Conservation (phyloP, 1,140 invertebrate species). For the Orchesella cincta region DNA sequence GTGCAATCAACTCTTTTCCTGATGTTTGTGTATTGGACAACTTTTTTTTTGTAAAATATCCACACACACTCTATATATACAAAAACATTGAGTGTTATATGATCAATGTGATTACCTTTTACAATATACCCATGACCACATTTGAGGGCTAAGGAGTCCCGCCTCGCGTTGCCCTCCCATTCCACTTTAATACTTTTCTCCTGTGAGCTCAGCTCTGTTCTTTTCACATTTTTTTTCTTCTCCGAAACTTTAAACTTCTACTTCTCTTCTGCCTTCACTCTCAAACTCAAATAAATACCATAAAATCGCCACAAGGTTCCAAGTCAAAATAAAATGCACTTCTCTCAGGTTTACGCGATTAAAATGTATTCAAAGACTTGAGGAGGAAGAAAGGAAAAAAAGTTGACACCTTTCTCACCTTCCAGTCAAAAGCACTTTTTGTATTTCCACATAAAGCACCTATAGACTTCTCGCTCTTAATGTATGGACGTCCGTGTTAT, state of each 20-base stretch:
- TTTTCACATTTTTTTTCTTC: neutral
- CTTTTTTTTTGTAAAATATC: neutral
- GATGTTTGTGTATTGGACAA: neutral
- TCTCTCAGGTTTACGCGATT: neutral
- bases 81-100: neutral
- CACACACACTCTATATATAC: neutral
- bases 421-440: constrained; percentile 24
- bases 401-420: constrained; percentile 29
- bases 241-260: neutral
- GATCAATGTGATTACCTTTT: constrained; percentile 10
- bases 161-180: constrained; percentile 23
- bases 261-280: neutral
- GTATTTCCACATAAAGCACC: constrained; percentile 11
- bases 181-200: constrained; percentile 18
- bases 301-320: neutral
- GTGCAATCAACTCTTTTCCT: neutral
- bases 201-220: neutral
- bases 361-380: constrained; percentile 22
- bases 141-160: constrained; percentile 7
- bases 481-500: neutral
- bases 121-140: constrained; percentile 20
- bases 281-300: neutral
- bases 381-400: constrained; percentile 9
- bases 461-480: constrained; percentile 4
- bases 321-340: neutral